A percentile compares a stretch with the other conserved stretches of the same genome.
phyloP scores from a whole-genome alignment of 2,797 vertebrate genomes.

The Chelon labrosus region DNA sequence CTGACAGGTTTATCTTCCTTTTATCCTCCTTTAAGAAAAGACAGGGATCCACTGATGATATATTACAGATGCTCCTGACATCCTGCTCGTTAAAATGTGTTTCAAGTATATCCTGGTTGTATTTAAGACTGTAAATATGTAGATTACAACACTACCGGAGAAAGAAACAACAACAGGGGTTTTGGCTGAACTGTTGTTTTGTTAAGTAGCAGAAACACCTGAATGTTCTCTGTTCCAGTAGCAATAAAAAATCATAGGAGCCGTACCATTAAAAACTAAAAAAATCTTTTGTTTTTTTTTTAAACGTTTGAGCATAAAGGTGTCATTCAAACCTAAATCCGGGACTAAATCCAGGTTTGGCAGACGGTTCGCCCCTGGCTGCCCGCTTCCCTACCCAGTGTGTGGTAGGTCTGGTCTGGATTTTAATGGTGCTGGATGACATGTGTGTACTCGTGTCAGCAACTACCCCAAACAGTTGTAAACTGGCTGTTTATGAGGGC shows the following conservation, averaged over 20 bases:
- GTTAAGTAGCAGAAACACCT: not conserved
- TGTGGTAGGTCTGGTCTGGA: slow-evolving; percentile 77
- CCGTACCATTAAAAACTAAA: slow-evolving; percentile 23
- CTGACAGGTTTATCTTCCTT: slow-evolving; percentile 73
- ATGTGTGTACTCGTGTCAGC: slow-evolving; percentile 80
- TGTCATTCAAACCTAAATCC: slow-evolving; percentile 55
- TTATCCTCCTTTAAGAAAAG: slow-evolving; percentile 59
- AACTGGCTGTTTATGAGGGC: slow-evolving; percentile 81
- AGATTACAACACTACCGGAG: not conserved
- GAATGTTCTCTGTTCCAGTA: not conserved
- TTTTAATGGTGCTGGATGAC: slow-evolving; percentile 77
- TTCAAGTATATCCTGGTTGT: slow-evolving; percentile 26
- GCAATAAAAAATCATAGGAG: slow-evolving; percentile 6
- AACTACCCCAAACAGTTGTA: slow-evolving; percentile 81
- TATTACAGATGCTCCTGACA: slow-evolving; percentile 48
- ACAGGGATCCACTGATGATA: slow-evolving; percentile 44
- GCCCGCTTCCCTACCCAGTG: slow-evolving; percentile 38
- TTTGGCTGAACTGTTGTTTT: not conserved
- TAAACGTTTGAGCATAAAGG: slow-evolving; percentile 25
- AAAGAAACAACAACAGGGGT: not conserved
- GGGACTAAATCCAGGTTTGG: slow-evolving; percentile 57
- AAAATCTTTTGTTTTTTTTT: not conserved
- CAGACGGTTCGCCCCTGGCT: slow-evolving; percentile 37
- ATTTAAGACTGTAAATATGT: slow-evolving; percentile 35
- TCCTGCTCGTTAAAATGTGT: slow-evolving; percentile 22